phyloP scores from a whole-genome alignment of 2,797 vertebrate species.

The Sorex maritimensis region DNA sequence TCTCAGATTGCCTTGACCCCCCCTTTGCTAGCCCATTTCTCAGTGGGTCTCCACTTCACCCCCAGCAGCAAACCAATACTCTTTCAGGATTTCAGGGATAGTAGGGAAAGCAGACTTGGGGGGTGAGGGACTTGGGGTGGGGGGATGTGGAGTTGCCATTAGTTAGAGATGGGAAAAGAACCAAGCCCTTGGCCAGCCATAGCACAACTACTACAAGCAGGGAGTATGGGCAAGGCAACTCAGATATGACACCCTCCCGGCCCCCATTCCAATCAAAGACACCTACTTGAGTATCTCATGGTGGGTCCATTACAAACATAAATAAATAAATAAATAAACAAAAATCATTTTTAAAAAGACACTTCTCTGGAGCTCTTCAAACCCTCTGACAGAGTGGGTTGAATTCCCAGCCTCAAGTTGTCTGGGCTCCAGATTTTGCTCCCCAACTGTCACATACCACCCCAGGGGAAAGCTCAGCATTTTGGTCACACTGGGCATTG shows the following conservation, averaged over 20 bases:
- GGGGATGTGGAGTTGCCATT: neutral
- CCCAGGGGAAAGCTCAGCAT: neutral
- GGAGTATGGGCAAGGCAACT: neutral
- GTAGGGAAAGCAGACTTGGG: neutral
- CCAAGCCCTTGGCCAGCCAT: neutral
- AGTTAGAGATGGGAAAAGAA: neutral
- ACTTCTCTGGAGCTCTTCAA: neutral
- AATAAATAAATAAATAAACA: too few relatives aligned
- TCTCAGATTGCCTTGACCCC: neutral
- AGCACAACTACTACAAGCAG: neutral
- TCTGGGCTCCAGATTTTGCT: neutral
- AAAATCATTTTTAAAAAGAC: too few relatives aligned
- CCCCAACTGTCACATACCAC: neutral
- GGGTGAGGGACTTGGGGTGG: too few relatives aligned
- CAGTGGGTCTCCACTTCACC: neutral
- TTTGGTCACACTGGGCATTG: neutral
- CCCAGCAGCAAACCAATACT: neutral
- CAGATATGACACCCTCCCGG: neutral
- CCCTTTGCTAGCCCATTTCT: neutral
- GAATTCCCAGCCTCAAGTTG: neutral
- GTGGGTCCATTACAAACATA: too few relatives aligned
- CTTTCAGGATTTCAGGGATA: neutral
- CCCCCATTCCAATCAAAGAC: neutral
- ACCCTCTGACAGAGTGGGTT: neutral
- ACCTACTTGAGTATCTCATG: neutral